Base-by-base conservation (phyloP, 2,888 invertebrate species). In the Peribatodes rhomboidaria region DNA sequence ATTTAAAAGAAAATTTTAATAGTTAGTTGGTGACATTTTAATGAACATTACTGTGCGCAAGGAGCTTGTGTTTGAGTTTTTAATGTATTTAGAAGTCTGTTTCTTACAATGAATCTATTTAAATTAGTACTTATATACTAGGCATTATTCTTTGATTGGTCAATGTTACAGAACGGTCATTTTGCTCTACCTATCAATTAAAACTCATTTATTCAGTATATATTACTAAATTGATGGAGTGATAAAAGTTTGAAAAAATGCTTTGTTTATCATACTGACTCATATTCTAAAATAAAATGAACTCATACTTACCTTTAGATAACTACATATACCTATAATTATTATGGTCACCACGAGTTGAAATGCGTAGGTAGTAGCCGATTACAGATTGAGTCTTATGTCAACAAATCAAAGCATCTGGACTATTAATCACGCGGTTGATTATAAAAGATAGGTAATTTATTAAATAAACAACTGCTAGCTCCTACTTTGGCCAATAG, bases 331-430 rank as follows among this genome's bases (percentile, higher is more conserved):
- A 14, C 2, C 14, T 4, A 27, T 31, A 16, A 16, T 49, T 7
- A 18, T 33, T 50, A 33, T 35, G 13, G 50, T 50, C 18, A 37
- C 47, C 35, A 20, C 20, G 7, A 50, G 2, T 50, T n/a, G 20
- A 35, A 50, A 13, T 4, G 35, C 18, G 50, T 50, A 37, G 50
- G 50, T n/a, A 18, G 33, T 14, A 50, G 33, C 16, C 35, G 9
- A 20, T 35, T 35, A 35, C n/a, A 50, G 35, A 50, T 18, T 7
- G 13, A 20, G n/a, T 11, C 2, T 49, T 27, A 47, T 27, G 35
- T 50, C 50, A 50, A 50, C 70, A 41, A 42, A 56, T 42, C 55
- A 33, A 22, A 16, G 33, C 35, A 50, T 50, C 50, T 50, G 35
- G 50, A 50, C 10, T 16, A 33, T 33, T 16, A 49, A 49, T 49